Percentiles rank a stretch among this genome's conserved stretches.
phyloP scores from a whole-genome alignment of 2,113 vertebrate genomes.

The Megalops atlanticus region DNA sequence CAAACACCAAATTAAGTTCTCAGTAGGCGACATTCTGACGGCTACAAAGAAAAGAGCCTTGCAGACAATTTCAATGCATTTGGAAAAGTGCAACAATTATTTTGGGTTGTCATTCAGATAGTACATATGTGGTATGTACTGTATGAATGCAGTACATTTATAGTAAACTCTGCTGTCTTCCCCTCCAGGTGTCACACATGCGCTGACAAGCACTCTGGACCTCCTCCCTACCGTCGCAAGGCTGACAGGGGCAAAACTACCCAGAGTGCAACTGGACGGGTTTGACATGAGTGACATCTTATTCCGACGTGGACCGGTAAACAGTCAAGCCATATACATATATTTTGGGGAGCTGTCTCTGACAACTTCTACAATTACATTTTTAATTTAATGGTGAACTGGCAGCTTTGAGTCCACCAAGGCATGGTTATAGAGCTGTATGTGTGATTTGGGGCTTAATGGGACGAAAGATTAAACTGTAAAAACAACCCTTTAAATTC shows the following conservation, averaged over 20 bases:
- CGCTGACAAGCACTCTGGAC: conserved; percentile 85
- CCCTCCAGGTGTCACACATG: conserved; percentile 79
- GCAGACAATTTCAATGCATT: too few relatives aligned
- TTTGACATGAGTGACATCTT: conserved; percentile 78
- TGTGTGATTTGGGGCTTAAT: too few relatives aligned
- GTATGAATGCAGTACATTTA: too few relatives aligned
- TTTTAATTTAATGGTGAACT: background rate
- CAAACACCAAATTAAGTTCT: too few relatives aligned
- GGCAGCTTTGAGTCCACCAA: background rate
- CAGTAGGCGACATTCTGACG: too few relatives aligned
- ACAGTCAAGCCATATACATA: background rate
- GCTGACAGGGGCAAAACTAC: conserved; percentile 72
- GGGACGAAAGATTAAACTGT: too few relatives aligned
- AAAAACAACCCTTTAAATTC: too few relatives aligned
- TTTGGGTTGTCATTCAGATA: too few relatives aligned
- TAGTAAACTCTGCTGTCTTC: background rate
- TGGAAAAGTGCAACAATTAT: too few relatives aligned
- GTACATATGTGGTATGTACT: too few relatives aligned
- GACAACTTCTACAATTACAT: background rate
- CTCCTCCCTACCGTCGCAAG: conserved; percentile 81
- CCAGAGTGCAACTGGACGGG: conserved; percentile 69
- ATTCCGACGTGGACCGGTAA: conserved; percentile 71
- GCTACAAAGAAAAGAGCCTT: too few relatives aligned
- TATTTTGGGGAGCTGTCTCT: background rate
- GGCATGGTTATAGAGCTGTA: too few relatives aligned